Base-by-base conservation (phyloP, 2,113 vertebrate species). In the Rhynchopsitta pachyrhyncha region DNA sequence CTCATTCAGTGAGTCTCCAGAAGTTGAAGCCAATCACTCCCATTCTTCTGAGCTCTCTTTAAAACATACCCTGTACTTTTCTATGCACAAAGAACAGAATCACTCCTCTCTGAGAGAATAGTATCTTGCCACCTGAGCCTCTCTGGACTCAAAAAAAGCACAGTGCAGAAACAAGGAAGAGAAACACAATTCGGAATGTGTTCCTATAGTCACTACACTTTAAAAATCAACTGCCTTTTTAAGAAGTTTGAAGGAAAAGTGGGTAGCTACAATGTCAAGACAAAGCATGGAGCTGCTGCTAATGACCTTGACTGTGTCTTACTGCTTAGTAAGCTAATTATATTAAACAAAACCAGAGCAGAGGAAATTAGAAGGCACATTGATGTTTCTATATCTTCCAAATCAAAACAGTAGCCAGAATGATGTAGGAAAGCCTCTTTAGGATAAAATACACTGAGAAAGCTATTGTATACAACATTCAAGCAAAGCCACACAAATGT, bases 341-440 rank as follows among this genome's bases (percentile, higher is more conserved):
- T 24, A 50, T 94, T 23, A 41, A 76, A 88, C 47, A 76, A 88
- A 90, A 82, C 29, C 44, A 90, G 82, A 96, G 60, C 88, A 91
- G 73, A 95, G 95, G 90, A 96, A 96, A 96, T 95, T 81, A 90
- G 88, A 88, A 93, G 33, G 88, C 82, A 55, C 71, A 60, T 82
- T 95, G 90, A 75, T 90, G 57, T 93, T 96, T 95, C 57, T 92
- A 44, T 81, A 94, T 33, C 73, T 96, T 88, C 52, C 77, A 94
- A 95, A 95, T 68, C 80, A 90, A 91, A 94, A 92, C 74, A 89
- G 69, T 52, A 95, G 60, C 39, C 76, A 88, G 39, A 25, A 71
- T 60, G 31, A 86, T 78, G 68, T 67, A 92, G 80, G 62, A 95
- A 95, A 95, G 50, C 53, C 88, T 90, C 93, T 92, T 71, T 62